Percentiles rank a stretch among this genome's conserved stretches.
phyloP scores from a whole-genome alignment of 2,797 vertebrate species.

The Triplophysa bombifrons region DNA sequence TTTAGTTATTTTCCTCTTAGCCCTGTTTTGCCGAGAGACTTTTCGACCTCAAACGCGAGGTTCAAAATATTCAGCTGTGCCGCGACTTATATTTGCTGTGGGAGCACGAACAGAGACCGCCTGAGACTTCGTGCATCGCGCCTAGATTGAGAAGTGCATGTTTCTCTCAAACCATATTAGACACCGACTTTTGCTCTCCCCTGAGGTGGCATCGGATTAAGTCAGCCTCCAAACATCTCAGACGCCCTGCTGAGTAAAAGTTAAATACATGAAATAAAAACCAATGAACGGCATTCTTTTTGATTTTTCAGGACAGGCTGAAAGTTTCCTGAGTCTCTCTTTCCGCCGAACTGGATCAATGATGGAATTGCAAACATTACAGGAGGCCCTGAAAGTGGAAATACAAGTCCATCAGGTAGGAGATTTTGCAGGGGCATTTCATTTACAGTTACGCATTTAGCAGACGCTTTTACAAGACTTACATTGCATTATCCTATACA shows the following conservation, averaged over 20 bases:
- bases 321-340: slow-evolving; percentile 80
- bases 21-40: neutral
- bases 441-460: too few relatives aligned
- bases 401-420: slow-evolving; percentile 99
- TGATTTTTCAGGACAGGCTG: slow-evolving; percentile 68
- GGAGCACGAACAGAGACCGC: slow-evolving; percentile 13
- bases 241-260: slow-evolving; percentile 8
- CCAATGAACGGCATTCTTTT: slow-evolving; percentile 9
- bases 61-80: neutral
- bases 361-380: slow-evolving; percentile 99
- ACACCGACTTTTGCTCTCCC: neutral
- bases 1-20: slow-evolving; percentile 6
- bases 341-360: slow-evolving; percentile 88
- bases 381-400: slow-evolving; percentile 99
- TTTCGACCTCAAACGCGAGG: slow-evolving; percentile 26
- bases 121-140: slow-evolving; percentile 19
- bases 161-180: slow-evolving; percentile 20
- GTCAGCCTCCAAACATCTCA: slow-evolving; percentile 4
- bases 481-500: too few relatives aligned
- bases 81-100: neutral
- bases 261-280: slow-evolving; percentile 24
- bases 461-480: too few relatives aligned
- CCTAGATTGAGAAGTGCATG: slow-evolving; percentile 27
- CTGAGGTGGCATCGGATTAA: slow-evolving; percentile 6
- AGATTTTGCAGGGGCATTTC: neutral